Evolutionary conservation across 1,140 invertebrate genomes (phyloP).

Genomic region (Formica selysi): DNA sequence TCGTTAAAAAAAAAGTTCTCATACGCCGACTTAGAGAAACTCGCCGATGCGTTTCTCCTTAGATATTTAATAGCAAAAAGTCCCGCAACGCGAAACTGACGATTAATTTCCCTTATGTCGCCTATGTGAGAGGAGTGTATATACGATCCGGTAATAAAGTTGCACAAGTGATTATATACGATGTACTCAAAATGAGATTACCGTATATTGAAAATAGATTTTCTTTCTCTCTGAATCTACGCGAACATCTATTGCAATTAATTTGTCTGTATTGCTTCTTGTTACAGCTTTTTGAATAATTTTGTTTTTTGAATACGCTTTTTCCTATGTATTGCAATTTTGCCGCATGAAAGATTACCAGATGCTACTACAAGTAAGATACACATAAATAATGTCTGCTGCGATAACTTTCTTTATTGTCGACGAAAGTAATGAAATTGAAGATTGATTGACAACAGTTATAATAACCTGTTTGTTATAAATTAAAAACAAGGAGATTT

Average conservation of each 20-base stretch:
- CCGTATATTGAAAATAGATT: slow-evolving; percentile 13
- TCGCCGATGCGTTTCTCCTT: neutral
- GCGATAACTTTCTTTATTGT: neutral
- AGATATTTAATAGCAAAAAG: slow-evolving; percentile 30
- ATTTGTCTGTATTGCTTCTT: neutral
- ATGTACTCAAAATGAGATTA: slow-evolving; percentile 27
- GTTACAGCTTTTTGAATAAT: neutral
- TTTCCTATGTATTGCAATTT: neutral
- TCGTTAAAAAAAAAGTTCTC: neutral
- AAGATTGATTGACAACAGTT: neutral
- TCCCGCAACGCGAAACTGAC: slow-evolving; percentile 43
- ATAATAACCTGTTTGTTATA: neutral
- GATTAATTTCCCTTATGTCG: slow-evolving; percentile 42
- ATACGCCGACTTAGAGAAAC: neutral
- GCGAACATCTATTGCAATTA: neutral
- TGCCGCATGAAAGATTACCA: neutral
- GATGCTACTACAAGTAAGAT: slow-evolving; percentile 3
- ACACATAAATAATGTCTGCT: neutral
- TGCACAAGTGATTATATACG: slow-evolving; percentile 2
- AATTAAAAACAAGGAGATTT: neutral
- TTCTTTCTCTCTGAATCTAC: neutral
- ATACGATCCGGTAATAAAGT: slow-evolving; percentile 14
- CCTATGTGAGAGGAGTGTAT: neutral
- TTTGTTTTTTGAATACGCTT: neutral
- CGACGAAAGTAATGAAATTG: slow-evolving; percentile 20